phyloP scores from a whole-genome alignment of 2,888 invertebrate species.

The Nomada fabriciana region DNA sequence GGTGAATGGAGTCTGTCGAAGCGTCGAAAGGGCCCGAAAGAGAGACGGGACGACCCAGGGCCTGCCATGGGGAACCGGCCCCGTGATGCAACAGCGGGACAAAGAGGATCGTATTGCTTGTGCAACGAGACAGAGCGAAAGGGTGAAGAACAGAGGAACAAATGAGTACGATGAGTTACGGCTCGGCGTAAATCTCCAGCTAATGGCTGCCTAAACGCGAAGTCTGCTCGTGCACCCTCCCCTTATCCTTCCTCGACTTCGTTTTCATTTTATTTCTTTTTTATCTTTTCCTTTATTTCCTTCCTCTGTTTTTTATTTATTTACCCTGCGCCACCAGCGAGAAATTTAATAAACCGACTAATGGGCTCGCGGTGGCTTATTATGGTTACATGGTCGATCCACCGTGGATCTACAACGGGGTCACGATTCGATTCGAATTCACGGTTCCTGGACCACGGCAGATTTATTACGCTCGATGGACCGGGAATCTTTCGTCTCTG shows the following conservation, averaged over 20 bases:
- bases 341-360: constrained; percentile 84
- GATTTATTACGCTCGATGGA: constrained; percentile 17
- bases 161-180: constrained; percentile 84
- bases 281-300: too few species aligned
- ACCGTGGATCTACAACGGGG: constrained; percentile 16
- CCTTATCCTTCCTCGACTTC: constrained; percentile 2
- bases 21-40: constrained; percentile 64
- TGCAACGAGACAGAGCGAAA: constrained; percentile 59
- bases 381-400: constrained; percentile 71
- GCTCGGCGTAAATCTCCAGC: constrained; percentile 83
- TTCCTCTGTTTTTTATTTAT: constrained; percentile 3
- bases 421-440: constrained; percentile 20
- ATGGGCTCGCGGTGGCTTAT: constrained; percentile 82
- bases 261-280: neutral
- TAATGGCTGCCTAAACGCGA: constrained; percentile 84
- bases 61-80: constrained; percentile 12
- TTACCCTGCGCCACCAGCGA: constrained; percentile 76
- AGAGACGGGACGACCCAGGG: constrained; percentile 53
- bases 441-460: neutral
- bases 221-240: constrained; percentile 78
- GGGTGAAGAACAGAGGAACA: constrained; percentile 76
- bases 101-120: neutral
- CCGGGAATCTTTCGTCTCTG: constrained; percentile 2
- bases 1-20: constrained; percentile 72
- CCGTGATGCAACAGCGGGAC: constrained; percentile 52